Evolutionary conservation across 2,113 vertebrate species (phyloP).

Genomic region (Meriones unguiculatus): DNA sequence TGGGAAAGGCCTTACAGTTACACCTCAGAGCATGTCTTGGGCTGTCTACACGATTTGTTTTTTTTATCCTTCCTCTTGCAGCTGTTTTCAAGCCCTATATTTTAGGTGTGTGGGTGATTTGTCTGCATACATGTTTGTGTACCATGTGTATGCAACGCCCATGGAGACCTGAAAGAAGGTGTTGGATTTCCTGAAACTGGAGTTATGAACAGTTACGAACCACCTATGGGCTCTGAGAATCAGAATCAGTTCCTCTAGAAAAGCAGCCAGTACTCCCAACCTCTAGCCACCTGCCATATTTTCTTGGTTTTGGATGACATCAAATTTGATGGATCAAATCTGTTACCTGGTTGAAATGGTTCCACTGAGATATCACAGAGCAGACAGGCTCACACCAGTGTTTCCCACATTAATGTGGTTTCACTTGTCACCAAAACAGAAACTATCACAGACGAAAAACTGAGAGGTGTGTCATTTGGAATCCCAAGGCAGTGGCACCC

Average conservation of each 20-base stretch:
- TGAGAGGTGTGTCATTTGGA: background rate
- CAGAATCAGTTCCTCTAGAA: background rate
- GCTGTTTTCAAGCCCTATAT: conserved; percentile 39
- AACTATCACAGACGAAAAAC: conserved; percentile 43
- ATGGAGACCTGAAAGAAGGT: background rate
- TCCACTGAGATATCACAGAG: conserved; percentile 2
- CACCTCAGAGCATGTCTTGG: background rate
- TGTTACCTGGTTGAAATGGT: conserved; percentile 4
- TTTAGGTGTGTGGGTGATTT: background rate
- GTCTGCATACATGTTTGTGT: background rate
- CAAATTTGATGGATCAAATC: background rate
- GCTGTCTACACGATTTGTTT: background rate
- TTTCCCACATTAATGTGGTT: conserved; percentile 24
- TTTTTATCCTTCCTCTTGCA: background rate
- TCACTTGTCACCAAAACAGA: background rate
- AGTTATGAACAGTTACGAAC: background rate
- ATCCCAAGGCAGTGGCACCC: background rate
- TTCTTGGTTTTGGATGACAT: conserved; percentile 32
- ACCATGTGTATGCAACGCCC: background rate
- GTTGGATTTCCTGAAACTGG: background rate
- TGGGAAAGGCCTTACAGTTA: conserved; percentile 31
- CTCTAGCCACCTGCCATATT: background rate
- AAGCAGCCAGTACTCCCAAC: background rate
- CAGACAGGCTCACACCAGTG: background rate
- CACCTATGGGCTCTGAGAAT: background rate